Evolutionary conservation across 1,140 invertebrate genomes (phyloP), one percentile per base, ranked within the genome.

Genomic region (Lasioglossum albipes): DNA sequence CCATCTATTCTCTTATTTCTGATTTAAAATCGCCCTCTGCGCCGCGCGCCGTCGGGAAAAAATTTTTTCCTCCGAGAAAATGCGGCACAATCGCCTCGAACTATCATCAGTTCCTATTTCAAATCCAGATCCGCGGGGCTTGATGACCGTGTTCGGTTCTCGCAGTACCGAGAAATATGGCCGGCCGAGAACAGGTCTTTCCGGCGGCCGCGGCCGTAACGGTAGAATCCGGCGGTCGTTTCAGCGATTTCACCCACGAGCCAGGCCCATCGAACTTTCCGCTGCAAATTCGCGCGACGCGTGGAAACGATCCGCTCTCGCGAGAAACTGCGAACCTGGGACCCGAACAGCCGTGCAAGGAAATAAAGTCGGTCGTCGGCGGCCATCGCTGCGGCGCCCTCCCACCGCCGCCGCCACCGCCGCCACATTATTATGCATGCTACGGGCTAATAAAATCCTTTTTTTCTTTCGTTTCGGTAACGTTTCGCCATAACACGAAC

Each of bases 381-480:
- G 42, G 42, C 42, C 42, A 45, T 45, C 42, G 42, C 10, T 45
- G 42, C 42, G 42, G 0, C 42, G 45, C 45, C 9, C 9, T 12
- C 9, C n/a, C n/a, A 2, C 9, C 12, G 6, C 45, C 7, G 49
- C 18, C 57, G n/a, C n/a, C n/a, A 2, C 9, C 12, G 6, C 45
- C 7, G 49, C 18, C 57, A 42, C 75, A 66, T 76, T 81, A 81
- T 81, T 76, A 76, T 77, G 65, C 74, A 2, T n/a, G 66, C 27
- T 54, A 69, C 57, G 36, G 45, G 66, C 66, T 69, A 57, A 81
- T 81, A 81, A 81, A 81, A 70, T 69, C 67, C 70, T 42, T 77
- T 54, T 13, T 16, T 2, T 36, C 36, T 36, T 36, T 36, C 36
- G 36, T 49, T 49, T 49, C 45, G 45, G 45, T 13, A 3, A 12